Evolutionary conservation across 2,888 invertebrate species (phyloP), one percentile per base, ranked within the genome.

Genomic region (Neoaliturus tenellus): DNA sequence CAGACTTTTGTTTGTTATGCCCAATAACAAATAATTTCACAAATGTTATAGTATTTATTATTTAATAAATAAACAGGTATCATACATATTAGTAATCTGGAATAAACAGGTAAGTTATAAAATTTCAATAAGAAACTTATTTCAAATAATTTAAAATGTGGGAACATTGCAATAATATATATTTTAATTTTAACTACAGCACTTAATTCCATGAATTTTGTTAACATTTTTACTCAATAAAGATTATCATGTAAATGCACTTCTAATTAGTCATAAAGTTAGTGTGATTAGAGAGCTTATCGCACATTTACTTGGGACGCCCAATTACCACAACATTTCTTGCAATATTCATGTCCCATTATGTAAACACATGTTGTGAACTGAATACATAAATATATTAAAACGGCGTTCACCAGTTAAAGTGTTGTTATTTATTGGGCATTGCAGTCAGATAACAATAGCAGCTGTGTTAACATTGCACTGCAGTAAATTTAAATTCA

Each of bases 311-410:
- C 62, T 28, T 62, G 17, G 62, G 62, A 62, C 31, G 31, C 62
- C 62, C 62, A 62, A 62, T 62, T 62, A 62, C 62, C 31, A 28
- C 55, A 55, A 55, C 62, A 62, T 62, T 51, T 62, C 62, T 62
- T 62, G 62, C 62, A 62, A 62, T 62, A 62, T 62, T 62, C 71
- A 71, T 71, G 71, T 71, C 39, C 39, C 20, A 39, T 71, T 71
- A 71, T 71, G 71, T 39, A 39, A 71, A 71, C 71, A 71, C 39
- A 39, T 71, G 71, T 71, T 71, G 33, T 20, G 71, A 71, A 23
- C 23, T 25, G 71, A 71, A 71, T 71, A 71, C 35, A 71, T 71
- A 71, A 71, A 71, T 71, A 71, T 39, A 71, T 71, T 62, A 62
- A 62, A 62, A 62, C 62, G 31, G 31, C 62, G 62, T 31, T 62